Evolutionary conservation across 1,140 invertebrate species (phyloP).

Genomic region (Teleogryllus occipitalis): DNA sequence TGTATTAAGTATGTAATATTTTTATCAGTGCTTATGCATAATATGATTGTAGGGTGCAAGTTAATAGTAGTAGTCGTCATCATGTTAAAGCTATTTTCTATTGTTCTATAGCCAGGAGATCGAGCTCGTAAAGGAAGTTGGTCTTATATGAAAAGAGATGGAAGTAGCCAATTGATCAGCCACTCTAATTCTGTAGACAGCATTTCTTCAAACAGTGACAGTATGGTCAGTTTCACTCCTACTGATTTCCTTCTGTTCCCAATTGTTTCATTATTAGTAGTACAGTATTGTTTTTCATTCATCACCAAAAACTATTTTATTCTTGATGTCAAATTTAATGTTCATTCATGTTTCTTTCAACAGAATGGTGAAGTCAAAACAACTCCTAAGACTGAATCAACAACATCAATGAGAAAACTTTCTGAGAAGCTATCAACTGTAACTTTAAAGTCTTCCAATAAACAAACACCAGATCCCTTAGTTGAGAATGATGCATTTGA

Average conservation of each 20-base stretch:
- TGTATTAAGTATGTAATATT: too few species aligned
- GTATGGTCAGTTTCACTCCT: constrained; percentile 7
- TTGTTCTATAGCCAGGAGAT: constrained; percentile 15
- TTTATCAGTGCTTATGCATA: too few species aligned
- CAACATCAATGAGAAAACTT: constrained; percentile 35
- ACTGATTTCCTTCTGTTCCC: not conserved
- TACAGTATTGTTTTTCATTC: not conserved
- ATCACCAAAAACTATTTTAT: not conserved
- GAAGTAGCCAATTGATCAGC: constrained; percentile 37
- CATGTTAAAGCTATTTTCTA: too few species aligned
- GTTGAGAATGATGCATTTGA: constrained; percentile 84
- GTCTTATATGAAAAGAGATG: constrained; percentile 48
- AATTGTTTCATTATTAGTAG: not conserved
- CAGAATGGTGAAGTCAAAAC: constrained; percentile 21
- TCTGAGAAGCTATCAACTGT: constrained; percentile 37
- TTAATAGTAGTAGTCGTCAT: too few species aligned
- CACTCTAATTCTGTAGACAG: constrained; percentile 14
- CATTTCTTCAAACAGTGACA: constrained; percentile 11
- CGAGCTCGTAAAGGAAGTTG: constrained; percentile 31
- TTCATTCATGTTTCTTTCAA: constrained; percentile 10
- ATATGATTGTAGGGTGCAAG: too few species aligned
- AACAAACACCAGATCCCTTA: constrained; percentile 33
- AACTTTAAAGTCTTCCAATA: constrained; percentile 25
- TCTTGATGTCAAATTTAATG: not conserved
- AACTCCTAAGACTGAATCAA: constrained; percentile 23